Evolutionary conservation across 2,113 vertebrate species (phyloP).

Genomic region (Boulengeromyrus knoepffleri): DNA sequence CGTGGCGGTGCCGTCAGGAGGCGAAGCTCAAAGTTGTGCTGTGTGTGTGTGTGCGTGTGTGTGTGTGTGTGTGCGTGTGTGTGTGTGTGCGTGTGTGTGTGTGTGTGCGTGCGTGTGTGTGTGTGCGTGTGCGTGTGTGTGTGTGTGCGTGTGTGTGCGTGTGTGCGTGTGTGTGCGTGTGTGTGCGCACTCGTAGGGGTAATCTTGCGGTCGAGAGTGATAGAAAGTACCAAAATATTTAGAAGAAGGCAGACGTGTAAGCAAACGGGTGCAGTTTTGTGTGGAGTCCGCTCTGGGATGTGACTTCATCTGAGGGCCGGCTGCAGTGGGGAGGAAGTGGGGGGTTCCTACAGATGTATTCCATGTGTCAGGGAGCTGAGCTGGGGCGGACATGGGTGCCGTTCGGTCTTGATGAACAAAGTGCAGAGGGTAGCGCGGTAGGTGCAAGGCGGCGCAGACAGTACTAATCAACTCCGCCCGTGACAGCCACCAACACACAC

Average conservation of each 20-base stretch:
- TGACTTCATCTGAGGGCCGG: conserved; percentile 9
- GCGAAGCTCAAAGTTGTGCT: background rate
- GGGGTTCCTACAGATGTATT: conserved; percentile 56
- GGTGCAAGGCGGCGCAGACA: conserved; percentile 28
- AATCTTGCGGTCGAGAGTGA: background rate
- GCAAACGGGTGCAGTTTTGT: background rate
- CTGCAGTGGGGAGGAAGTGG: conserved; percentile 26
- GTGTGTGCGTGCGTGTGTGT: background rate
- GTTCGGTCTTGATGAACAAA: conserved; percentile 63
- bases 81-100: background rate
- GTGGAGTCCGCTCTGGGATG: background rate
- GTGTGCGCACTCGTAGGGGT: background rate
- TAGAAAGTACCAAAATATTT: background rate
- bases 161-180: background rate
- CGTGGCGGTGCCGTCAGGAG: background rate
- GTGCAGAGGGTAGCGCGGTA: conserved; percentile 57
- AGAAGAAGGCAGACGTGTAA: conserved; percentile 1
- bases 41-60: background rate
- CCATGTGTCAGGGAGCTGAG: conserved; percentile 59
- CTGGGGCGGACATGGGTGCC: conserved; percentile 58
- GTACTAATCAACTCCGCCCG: background rate
- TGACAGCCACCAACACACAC: background rate
- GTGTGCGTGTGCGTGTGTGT: background rate
- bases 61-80: background rate
- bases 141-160: background rate